Base-by-base conservation (phyloP, 2,888 invertebrate genomes). In the Phorcus lineatus region DNA sequence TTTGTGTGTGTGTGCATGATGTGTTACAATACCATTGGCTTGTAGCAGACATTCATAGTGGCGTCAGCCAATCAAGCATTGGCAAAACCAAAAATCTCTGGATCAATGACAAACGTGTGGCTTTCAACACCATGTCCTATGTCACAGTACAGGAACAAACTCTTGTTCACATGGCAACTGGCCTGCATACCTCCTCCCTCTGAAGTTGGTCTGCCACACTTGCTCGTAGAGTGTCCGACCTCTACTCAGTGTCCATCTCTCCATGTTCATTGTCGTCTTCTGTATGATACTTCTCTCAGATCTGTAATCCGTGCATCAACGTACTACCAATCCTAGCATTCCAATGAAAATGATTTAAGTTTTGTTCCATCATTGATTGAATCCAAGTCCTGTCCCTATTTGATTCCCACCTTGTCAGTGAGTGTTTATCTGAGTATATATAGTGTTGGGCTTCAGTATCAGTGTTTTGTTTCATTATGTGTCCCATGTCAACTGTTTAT, bases 1-100 rank as follows among this genome's bases (percentile, higher is more conserved):
- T 70, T 70, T 70, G 70, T 70, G 70, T 40, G 70, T 36, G 70
- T 70, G 70, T 70, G 70, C 70, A 70, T 70, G 70, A 31, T 70
- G 70, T 36, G 40, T 70, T 70, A 70, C 70, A 70, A 70, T 70
- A 70, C 28, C 70, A 19, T 40, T 70, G 70, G 70, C 70, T 70
- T 70, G 31, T 70, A 70, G 70, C 70, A 36, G 70, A 70, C 47
- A 47, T 47, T 57, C 40, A 70, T 70, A 70, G 70, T 36, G 70
- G 70, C 40, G n/a, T 70, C 36, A 36, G 36, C 70, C 70, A 70
- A 36, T 70, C n/a, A 70, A 70, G 7, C 36, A 19, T 70, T 36
- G 28, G 70, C 70, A 62, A 62, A 28, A 57, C 19, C 19, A 19
- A 57, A 13, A 28, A 31, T 31, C 70, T 70, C 70, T 31, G 36